Evolutionary conservation across 2,888 invertebrate species (phyloP).

Genomic region (Charanyca ferruginea): DNA sequence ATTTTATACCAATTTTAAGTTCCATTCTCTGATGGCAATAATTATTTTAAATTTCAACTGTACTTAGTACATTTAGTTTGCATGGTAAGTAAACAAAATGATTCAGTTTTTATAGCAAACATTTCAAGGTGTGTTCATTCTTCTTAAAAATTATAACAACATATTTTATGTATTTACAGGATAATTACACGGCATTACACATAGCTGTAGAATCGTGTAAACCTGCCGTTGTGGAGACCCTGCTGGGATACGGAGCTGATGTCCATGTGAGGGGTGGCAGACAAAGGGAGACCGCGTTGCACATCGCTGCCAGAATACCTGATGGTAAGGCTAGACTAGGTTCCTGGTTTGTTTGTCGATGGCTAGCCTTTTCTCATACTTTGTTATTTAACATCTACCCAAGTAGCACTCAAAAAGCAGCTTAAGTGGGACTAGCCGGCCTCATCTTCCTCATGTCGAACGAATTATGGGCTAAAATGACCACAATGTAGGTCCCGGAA

Average conservation of each 20-base stretch:
- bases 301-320: constrained; percentile 98
- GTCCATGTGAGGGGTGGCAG: constrained; percentile 98
- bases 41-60: background rate
- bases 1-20: background rate
- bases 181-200: constrained; percentile 99
- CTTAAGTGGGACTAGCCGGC: too few species aligned
- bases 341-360: background rate
- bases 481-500: too few species aligned
- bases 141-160: background rate
- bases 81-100: too few species aligned
- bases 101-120: background rate
- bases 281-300: constrained; percentile 98
- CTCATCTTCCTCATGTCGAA: too few species aligned
- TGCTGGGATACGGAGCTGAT: constrained; percentile 99
- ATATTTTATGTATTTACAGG: constrained; percentile 91
- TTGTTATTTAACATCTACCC: too few species aligned
- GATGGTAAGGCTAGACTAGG: constrained; percentile 82
- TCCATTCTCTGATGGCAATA: background rate
- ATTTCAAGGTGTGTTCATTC: background rate
- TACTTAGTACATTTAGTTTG: too few species aligned
- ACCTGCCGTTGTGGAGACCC: constrained; percentile 98
- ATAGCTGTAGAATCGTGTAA: constrained; percentile 98
- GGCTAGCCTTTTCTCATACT: background rate
- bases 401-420: too few species aligned
- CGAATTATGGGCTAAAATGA: too few species aligned